phyloP scores from a whole-genome alignment of 2,113 vertebrate genomes.

The Polypterus senegalus region DNA sequence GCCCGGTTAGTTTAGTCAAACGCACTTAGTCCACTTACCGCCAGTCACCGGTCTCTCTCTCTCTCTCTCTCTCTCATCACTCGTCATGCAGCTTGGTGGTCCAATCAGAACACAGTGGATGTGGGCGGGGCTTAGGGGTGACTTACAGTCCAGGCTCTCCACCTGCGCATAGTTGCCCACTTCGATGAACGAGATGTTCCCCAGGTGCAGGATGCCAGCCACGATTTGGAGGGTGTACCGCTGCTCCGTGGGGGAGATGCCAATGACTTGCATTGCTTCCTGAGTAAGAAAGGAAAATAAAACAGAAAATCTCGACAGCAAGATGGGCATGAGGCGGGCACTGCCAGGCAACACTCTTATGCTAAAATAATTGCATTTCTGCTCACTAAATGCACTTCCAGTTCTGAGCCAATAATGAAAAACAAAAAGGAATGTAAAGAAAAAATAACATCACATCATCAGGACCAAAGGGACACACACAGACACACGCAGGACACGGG shows the following conservation, averaged over 20 bases:
- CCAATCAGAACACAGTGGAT: background rate
- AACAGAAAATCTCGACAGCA: background rate
- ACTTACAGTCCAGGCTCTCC: conserved; percentile 83
- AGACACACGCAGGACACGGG: too few relatives aligned
- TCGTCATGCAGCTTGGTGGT: background rate
- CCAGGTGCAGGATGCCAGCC: conserved; percentile 81
- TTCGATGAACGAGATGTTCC: conserved; percentile 83
- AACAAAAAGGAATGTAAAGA: too few relatives aligned
- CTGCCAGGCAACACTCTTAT: too few relatives aligned
- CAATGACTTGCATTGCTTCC: conserved; percentile 89
- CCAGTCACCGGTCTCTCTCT: too few relatives aligned
- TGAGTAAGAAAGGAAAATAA: conserved; percentile 26
- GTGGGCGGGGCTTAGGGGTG: too few relatives aligned
- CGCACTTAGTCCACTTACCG: too few relatives aligned
- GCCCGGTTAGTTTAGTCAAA: background rate
- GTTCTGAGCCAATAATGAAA: too few relatives aligned
- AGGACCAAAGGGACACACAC: too few relatives aligned
- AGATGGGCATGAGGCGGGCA: background rate
- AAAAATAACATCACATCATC: too few relatives aligned
- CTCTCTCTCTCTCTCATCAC: too few relatives aligned
- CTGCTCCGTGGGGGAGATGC: conserved; percentile 62
- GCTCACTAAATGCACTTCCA: too few relatives aligned
- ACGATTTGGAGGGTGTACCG: conserved; percentile 76
- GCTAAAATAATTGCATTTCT: too few relatives aligned
- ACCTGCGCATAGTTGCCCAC: conserved; percentile 83